Evolutionary conservation across 2,797 vertebrate species (phyloP), one percentile per base, ranked within the genome.

Genomic region (Pipistrellus pygmaeus): DNA sequence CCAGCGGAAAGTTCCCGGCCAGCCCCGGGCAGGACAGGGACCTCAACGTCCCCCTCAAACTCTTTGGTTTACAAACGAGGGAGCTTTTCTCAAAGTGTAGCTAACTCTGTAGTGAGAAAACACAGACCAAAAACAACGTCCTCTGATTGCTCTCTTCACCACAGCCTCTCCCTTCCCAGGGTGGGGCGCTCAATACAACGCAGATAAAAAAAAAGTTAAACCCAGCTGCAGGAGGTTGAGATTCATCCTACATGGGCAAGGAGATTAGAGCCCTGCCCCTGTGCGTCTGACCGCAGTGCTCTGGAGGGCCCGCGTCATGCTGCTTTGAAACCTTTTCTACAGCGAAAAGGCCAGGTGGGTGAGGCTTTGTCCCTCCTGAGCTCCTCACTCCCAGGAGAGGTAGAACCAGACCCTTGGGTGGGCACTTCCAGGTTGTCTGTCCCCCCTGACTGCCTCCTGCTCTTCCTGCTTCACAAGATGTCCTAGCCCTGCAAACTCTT

Each of bases 81-180:
- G 62, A 10, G 14, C 10, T 83, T 86, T 92, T 86, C 78, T 76
- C 41, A 11, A 80, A 85, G 46, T 20, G 11, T 84, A 57, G 81
- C 69, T 68, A 38, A 72, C 32, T 18, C 30, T 46, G 41, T 35
- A 44, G 51, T 5, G n/a, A 91, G 73, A 77, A 87, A 88, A 46
- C 21, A 32, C 53, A 77, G 73, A 72, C 57, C 48, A 85, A 97
- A 97, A 88, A 64, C 41, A 76, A 77, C 44, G 76, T 32, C 17
- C 35, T 27, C 18, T 6, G 78, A 82, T 71, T 76, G 72, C 88
- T 46, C 23, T 25, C 21, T 90, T 32, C 41, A 62, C 38, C 73
- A 1, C 25, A 6, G 84, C 51, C 21, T 38, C 41, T 51, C 77
- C 48, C 73, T 57, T 6, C 76, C 46, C 62, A 55, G 91, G 75